These are phyloP conservation scores for Chaetogeoica ovagalla DNA, from an alignment of 2,888 invertebrate genomes.

Conservation along the genomic window DNA sequence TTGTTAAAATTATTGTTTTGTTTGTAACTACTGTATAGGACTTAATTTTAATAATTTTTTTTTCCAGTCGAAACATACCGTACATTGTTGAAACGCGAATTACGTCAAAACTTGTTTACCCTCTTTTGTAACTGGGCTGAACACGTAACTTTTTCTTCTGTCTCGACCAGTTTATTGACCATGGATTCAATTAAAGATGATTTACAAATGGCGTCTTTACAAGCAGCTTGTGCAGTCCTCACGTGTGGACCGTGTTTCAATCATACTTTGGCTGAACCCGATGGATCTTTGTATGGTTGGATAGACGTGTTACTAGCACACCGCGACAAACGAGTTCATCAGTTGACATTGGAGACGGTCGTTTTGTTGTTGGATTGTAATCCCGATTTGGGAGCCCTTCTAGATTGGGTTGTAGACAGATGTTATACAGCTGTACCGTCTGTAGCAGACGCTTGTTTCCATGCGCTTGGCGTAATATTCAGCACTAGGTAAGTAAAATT, in stretches of 20 bases:
- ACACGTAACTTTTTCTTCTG: constrained; percentile 59
- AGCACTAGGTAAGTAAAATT: constrained; percentile 77
- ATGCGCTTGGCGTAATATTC: constrained; percentile 93
- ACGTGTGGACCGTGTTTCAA: constrained; percentile 97
- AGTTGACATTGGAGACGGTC: constrained; percentile 89
- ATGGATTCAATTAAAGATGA: constrained; percentile 63
- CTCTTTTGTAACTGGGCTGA: constrained; percentile 95
- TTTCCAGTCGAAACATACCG: constrained; percentile 80
- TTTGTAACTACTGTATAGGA: too few species aligned
- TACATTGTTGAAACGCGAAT: constrained; percentile 81
- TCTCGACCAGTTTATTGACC: constrained; percentile 39
- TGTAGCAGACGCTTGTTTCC: constrained; percentile 95
- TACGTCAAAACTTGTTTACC: constrained; percentile 84
- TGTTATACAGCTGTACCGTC: constrained; percentile 91
- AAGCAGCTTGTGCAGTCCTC: constrained; percentile 94
- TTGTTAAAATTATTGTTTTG: too few species aligned
- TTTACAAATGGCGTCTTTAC: constrained; percentile 68
- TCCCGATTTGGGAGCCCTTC: constrained; percentile 83
- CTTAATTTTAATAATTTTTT: constrained; percentile 57
- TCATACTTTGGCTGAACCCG: constrained; percentile 75
- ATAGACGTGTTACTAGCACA: constrained; percentile 87
- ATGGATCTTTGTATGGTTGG: constrained; percentile 91
- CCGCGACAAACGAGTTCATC: constrained; percentile 80
- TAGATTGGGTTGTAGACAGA: constrained; percentile 97
- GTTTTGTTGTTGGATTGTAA: constrained; percentile 92